A percentile compares a stretch with the other conserved stretches of the same genome.
Evolutionary conservation across 2,888 invertebrate genomes (phyloP).

Genomic region (Netelia fuscicornis): DNA sequence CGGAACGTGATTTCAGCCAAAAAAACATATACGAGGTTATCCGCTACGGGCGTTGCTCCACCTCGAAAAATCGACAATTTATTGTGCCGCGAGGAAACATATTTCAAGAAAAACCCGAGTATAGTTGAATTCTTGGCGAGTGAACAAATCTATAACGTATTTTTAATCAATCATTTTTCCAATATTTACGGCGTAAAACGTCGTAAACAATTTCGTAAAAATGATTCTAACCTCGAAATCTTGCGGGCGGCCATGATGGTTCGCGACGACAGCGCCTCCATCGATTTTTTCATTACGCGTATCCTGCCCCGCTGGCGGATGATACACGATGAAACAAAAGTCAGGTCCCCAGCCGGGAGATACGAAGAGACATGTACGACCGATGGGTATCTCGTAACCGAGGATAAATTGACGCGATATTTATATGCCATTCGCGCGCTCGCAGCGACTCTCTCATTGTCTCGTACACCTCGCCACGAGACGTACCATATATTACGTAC

Average conservation of each 20-base stretch:
- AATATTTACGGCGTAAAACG: not conserved
- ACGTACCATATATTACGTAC: slow-evolving; percentile 66
- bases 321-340: slow-evolving; percentile 28
- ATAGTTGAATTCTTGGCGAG: no score
- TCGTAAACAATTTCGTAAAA: not conserved
- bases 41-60: no score
- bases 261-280: no score
- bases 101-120: no score
- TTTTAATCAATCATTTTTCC: not conserved
- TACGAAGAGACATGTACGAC: slow-evolving; percentile 59
- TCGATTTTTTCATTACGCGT: no score
- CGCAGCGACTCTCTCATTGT: slow-evolving; percentile 75
- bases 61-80: no score
- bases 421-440: slow-evolving; percentile 80
- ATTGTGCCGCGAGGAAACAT: no score
- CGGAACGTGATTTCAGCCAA: slow-evolving; percentile 25
- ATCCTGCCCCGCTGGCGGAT: not conserved
- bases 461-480: slow-evolving; percentile 74
- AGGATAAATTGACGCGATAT: slow-evolving; percentile 78
- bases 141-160: not conserved
- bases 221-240: not conserved
- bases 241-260: not conserved
- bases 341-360: slow-evolving; percentile 50
- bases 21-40: not conserved
- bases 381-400: slow-evolving; percentile 81